Percentiles rank a stretch among this genome's conserved stretches.
phyloP scores from a whole-genome alignment of 2,888 invertebrate genomes.

The Teinopalpus imperialis region DNA sequence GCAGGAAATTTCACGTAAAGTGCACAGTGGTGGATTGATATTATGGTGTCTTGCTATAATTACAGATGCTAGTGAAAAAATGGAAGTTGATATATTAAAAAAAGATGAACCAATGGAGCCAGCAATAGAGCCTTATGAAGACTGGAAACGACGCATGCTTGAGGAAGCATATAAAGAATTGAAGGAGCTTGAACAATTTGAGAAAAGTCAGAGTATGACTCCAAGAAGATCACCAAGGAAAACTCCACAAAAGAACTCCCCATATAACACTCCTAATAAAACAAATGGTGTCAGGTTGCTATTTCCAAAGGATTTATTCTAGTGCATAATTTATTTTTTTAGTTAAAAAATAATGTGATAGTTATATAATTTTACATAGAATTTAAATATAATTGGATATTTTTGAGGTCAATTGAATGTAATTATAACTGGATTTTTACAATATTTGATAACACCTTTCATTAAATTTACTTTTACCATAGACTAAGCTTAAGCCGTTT shows the following conservation, averaged over 20 bases:
- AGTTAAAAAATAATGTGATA: too few relatives aligned
- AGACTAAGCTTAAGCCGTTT: too few relatives aligned
- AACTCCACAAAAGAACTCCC: conserved; percentile 57
- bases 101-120: conserved; percentile 43
- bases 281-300: conserved; percentile 55
- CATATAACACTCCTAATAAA: conserved; percentile 51
- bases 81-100: conserved; percentile 46
- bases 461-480: too few relatives aligned
- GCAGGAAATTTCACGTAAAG: too few relatives aligned
- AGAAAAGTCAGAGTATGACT: conserved; percentile 32
- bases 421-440: too few relatives aligned
- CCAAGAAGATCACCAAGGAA: conserved; percentile 61
- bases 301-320: conserved; percentile 53
- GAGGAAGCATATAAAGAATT: conserved; percentile 67
- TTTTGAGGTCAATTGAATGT: too few relatives aligned
- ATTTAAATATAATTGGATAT: too few relatives aligned
- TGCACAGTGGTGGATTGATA: too few relatives aligned
- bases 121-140: conserved; percentile 80
- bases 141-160: conserved; percentile 83
- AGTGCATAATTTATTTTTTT: too few relatives aligned
- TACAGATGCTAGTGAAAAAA: conserved; percentile 44
- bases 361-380: too few relatives aligned
- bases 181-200: conserved; percentile 38
- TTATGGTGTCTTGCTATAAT: too few relatives aligned
- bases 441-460: too few relatives aligned